phyloP scores from a whole-genome alignment of 2,888 invertebrate genomes.

The Bellardia pandia region DNA sequence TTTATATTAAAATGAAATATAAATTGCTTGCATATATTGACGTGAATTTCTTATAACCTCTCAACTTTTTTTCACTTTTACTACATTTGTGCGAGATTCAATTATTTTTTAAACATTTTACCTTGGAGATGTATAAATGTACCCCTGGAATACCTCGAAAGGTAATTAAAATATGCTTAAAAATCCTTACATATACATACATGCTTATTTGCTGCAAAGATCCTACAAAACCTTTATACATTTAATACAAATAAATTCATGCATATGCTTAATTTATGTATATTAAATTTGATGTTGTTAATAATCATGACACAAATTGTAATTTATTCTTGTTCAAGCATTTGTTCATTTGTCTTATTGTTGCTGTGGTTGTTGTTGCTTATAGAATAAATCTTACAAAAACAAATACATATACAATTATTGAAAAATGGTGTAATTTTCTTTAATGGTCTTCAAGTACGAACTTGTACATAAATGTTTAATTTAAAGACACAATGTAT shows the following conservation, averaged over 20 bases:
- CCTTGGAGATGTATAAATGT: background rate
- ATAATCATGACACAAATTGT: slow-evolving; percentile 1
- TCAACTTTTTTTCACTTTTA: background rate
- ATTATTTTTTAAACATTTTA: background rate
- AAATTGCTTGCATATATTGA: slow-evolving; percentile 21
- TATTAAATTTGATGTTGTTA: background rate
- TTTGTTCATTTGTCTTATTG: slow-evolving; percentile 20
- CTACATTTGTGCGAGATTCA: background rate
- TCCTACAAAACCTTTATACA: background rate
- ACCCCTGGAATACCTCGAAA: background rate
- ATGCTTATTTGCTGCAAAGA: background rate
- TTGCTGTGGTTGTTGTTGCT: background rate
- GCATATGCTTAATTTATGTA: background rate
- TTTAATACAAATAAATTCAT: background rate
- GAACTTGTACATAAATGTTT: slow-evolving; percentile 21
- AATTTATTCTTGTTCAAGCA: slow-evolving; percentile 2
- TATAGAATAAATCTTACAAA: slow-evolving; percentile 29
- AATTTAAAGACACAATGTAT: slow-evolving; percentile 38
- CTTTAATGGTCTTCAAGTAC: slow-evolving; percentile 6
- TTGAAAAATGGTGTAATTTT: slow-evolving; percentile 42
- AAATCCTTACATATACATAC: too few relatives aligned
- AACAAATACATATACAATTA: slow-evolving; percentile 26
- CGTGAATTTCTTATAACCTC: slow-evolving; percentile 15
- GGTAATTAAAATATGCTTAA: background rate
- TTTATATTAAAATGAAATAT: slow-evolving; percentile 45